Evolutionary conservation across 53 echinoderm and acorn worm species (phyloP).

Genomic region (Astropecten irregularis): DNA sequence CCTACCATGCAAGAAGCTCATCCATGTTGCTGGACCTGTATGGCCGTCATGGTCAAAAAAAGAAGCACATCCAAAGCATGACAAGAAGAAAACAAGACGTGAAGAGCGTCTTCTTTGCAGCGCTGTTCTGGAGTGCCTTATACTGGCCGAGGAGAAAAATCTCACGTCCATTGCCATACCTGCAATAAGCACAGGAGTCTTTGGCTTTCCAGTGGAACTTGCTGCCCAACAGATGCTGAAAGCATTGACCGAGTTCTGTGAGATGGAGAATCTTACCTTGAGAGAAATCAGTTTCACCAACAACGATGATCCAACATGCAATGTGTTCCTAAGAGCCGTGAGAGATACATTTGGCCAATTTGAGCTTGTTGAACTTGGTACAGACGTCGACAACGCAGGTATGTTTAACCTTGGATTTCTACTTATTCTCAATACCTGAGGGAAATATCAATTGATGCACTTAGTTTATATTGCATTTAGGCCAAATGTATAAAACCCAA

Average conservation of each 20-base stretch:
- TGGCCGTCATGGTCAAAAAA: not conserved
- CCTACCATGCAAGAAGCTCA: conserved; percentile 52
- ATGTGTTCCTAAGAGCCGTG: conserved; percentile 37
- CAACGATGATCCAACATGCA: conserved; percentile 44
- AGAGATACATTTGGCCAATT: not conserved
- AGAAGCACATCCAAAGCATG: not conserved
- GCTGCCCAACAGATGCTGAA: conserved; percentile 37
- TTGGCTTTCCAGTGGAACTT: conserved; percentile 52
- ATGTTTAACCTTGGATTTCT: no score
- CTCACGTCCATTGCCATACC: conserved; percentile 50
- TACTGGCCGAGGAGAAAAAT: conserved; percentile 11
- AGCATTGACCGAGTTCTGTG: conserved; percentile 43
- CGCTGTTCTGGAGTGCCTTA: not conserved
- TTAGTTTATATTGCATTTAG: not conserved
- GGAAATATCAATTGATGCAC: no score
- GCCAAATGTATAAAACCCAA: no score
- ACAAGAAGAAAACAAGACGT: not conserved
- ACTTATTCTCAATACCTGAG: no score
- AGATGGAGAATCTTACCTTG: not conserved
- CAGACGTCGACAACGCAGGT: conserved; percentile 8
- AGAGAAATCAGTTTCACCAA: conserved; percentile 27
- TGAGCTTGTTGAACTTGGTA: conserved; percentile 7
- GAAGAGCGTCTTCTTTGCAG: conserved; percentile 30
- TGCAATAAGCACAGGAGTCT: conserved; percentile 60
- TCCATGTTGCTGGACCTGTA: conserved; percentile 61